Evolutionary conservation across 1,140 invertebrate genomes (phyloP).

Genomic region (Caerostris darwini): DNA sequence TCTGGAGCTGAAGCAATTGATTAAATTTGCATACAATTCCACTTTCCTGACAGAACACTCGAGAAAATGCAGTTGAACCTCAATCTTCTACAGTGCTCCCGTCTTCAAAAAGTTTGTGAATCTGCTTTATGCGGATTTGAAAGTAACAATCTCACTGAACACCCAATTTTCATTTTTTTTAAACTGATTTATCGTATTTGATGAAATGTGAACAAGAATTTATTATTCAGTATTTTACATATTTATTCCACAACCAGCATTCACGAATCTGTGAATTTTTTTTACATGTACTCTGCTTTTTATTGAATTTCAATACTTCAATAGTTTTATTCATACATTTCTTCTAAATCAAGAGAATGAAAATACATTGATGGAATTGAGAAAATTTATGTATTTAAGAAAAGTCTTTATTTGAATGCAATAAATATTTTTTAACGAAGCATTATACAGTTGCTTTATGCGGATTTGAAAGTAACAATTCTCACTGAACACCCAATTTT

Average conservation of each 20-base stretch:
- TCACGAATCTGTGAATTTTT: too few species aligned
- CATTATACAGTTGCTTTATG: too few species aligned
- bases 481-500: not conserved
- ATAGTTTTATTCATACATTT: too few species aligned
- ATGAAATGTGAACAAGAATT: not conserved
- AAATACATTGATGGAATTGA: too few species aligned
- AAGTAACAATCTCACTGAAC: not conserved
- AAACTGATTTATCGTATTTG: not conserved
- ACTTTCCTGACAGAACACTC: not conserved
- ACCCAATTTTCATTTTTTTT: not conserved
- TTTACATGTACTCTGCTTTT: too few species aligned
- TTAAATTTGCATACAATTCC: slow-evolving; percentile 22
- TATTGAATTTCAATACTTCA: too few species aligned
- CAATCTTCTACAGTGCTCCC: not conserved
- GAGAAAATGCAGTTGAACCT: not conserved
- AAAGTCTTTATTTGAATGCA: too few species aligned
- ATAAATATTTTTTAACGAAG: too few species aligned
- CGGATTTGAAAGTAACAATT: not conserved
- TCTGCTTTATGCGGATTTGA: not conserved
- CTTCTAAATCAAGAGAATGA: too few species aligned
- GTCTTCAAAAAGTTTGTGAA: not conserved
- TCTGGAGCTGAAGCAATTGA: not conserved
- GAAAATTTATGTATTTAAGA: too few species aligned
- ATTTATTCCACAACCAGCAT: too few species aligned
- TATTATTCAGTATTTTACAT: not conserved